Conservation (phyloP, 2,797 vertebrate genomes). For the Melanotaenia maccullochi region DNA sequence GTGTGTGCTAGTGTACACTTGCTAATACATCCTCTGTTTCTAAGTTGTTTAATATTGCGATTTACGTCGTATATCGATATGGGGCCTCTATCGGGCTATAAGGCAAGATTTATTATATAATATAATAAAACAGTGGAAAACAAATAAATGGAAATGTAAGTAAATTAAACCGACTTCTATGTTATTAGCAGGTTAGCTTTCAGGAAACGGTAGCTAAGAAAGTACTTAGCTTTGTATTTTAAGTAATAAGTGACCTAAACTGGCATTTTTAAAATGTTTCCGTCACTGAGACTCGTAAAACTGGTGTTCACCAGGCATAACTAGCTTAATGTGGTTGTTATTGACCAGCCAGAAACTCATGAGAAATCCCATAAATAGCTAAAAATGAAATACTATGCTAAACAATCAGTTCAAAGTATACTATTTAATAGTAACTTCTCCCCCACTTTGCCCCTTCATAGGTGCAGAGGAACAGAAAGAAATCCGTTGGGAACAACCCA, state of each 20-base stretch:
- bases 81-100: conserved; percentile 37
- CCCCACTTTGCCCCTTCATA: conserved; percentile 20
- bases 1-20: conserved; percentile 13
- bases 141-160: too few species aligned
- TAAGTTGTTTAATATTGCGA: background rate
- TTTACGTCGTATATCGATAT: conserved; percentile 31
- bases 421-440: background rate
- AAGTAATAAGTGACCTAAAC: background rate
- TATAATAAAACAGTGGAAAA: background rate
- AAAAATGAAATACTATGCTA: background rate
- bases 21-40: background rate
- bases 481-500: conserved; percentile 7
- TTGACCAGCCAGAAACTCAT: background rate
- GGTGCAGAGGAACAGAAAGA: conserved; percentile 46
- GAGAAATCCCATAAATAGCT: background rate
- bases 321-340: background rate
- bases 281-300: background rate
- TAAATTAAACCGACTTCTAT: background rate
- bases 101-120: conserved; percentile 53
- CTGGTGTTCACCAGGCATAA: accelerated
- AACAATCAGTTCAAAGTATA: too few species aligned
- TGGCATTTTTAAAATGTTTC: background rate
- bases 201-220: conserved; percentile 26
- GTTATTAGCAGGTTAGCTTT: conserved; percentile 46
- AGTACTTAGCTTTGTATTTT: background rate